phyloP scores from a whole-genome alignment of 2,797 vertebrate genomes.

The Eutrigla gurnardus region DNA sequence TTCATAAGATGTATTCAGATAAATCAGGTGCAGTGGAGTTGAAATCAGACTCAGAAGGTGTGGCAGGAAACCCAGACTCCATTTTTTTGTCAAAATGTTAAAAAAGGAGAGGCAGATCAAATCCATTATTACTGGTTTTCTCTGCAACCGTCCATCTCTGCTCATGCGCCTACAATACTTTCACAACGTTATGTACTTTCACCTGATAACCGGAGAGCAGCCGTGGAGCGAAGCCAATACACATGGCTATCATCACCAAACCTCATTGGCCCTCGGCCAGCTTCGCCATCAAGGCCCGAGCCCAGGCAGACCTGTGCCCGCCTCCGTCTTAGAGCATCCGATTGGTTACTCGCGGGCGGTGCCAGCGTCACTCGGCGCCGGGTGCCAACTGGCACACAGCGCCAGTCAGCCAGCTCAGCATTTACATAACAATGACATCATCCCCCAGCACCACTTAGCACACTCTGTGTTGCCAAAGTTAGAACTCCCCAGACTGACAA shows the following conservation, averaged over 20 bases:
- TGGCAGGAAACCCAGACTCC: neutral
- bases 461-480: constrained; percentile 43
- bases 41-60: neutral
- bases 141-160: too few relatives aligned
- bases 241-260: constrained; percentile 6
- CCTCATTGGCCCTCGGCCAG: neutral
- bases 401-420: constrained; percentile 61
- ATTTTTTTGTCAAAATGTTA: neutral
- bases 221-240: neutral
- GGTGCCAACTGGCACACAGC: constrained; percentile 77
- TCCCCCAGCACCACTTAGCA: constrained; percentile 54
- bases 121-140: too few relatives aligned
- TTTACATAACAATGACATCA: constrained; percentile 87
- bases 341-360: constrained; percentile 42
- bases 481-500: constrained; percentile 22
- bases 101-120: too few relatives aligned
- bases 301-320: neutral
- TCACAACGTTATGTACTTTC: neutral
- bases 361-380: constrained; percentile 62
- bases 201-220: neutral
- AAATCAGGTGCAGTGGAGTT: neutral
- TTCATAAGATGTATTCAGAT: neutral
- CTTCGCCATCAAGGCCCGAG: neutral
- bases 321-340: constrained; percentile 7
- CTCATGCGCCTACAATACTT: too few relatives aligned